Conservation (phyloP, 2,797 vertebrate genomes). For the Capromys pilorides region DNA sequence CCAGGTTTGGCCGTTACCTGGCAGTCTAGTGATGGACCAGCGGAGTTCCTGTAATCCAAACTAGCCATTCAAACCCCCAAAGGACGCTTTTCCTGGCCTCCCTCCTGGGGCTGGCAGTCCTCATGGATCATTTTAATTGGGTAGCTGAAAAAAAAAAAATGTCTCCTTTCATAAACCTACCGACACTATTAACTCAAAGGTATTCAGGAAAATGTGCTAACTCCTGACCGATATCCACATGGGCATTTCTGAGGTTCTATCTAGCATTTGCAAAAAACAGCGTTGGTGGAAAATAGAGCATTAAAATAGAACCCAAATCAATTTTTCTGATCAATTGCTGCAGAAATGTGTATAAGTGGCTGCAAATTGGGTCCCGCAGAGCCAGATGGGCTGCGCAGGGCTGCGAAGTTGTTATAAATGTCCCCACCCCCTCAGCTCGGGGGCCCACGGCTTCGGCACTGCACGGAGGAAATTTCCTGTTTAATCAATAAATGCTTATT, state of each 20-base stretch:
- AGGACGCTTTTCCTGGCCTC: too few species aligned
- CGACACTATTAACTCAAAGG: background rate
- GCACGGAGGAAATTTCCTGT: slow-evolving; percentile 50
- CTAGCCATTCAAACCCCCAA: background rate
- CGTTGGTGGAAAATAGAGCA: slow-evolving; percentile 40
- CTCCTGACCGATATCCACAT: background rate
- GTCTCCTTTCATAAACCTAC: background rate
- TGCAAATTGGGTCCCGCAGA: background rate
- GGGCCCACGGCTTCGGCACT: background rate
- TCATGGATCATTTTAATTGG: slow-evolving; percentile 43
- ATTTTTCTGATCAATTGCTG: slow-evolving; percentile 66
- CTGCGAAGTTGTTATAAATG: background rate
- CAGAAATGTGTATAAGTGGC: slow-evolving; percentile 35
- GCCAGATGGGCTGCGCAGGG: background rate
- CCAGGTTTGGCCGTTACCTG: background rate
- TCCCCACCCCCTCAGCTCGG: background rate
- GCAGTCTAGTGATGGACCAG: background rate
- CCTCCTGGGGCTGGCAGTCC: background rate
- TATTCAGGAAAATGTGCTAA: slow-evolving; percentile 21
- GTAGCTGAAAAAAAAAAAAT: background rate
- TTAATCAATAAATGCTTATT: slow-evolving; percentile 38
- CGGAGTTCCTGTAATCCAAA: background rate
- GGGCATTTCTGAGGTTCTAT: background rate
- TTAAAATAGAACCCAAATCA: slow-evolving; percentile 54
- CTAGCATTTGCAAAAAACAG: background rate